Conservation (phyloP, 2,888 invertebrate genomes). For the Alloscopus bannaensis region DNA sequence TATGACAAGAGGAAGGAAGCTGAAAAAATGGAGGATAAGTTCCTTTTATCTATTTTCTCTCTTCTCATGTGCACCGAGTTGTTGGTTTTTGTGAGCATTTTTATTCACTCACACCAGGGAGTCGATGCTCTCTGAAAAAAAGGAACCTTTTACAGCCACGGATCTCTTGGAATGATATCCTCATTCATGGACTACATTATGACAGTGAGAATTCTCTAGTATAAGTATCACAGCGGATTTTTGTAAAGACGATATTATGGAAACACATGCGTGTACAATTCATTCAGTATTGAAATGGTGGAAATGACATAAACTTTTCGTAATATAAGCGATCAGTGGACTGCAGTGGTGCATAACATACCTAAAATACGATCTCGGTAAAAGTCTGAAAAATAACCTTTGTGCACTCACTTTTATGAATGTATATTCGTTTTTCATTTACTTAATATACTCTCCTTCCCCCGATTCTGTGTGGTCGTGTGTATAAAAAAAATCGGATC, state of each 20-base stretch:
- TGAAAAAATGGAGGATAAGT: background rate
- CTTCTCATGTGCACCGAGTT: conserved; percentile 27
- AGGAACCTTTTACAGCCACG: conserved; percentile 40
- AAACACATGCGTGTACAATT: background rate
- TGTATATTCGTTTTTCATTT: conserved; percentile 17
- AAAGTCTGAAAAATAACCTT: conserved; percentile 40
- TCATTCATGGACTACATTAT: background rate
- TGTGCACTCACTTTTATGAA: conserved; percentile 38
- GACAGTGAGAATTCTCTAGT: background rate
- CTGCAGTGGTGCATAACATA: conserved; percentile 26
- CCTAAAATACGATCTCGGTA: conserved; percentile 22
- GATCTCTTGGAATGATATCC: conserved; percentile 13
- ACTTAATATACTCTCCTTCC: conserved; percentile 15
- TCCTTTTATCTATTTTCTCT: conserved; percentile 10
- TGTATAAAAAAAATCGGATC: no score
- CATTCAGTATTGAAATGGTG: background rate
- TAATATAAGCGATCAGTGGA: background rate
- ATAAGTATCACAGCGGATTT: conserved; percentile 16
- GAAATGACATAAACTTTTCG: background rate
- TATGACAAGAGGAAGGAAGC: background rate
- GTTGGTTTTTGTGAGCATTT: conserved; percentile 34
- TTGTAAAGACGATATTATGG: conserved; percentile 35
- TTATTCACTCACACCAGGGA: conserved; percentile 40
- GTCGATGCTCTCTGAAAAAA: conserved; percentile 43
- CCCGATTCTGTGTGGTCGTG: no score